phyloP scores from a whole-genome alignment of 2,888 invertebrate genomes.

The Schizaphis graminum region DNA sequence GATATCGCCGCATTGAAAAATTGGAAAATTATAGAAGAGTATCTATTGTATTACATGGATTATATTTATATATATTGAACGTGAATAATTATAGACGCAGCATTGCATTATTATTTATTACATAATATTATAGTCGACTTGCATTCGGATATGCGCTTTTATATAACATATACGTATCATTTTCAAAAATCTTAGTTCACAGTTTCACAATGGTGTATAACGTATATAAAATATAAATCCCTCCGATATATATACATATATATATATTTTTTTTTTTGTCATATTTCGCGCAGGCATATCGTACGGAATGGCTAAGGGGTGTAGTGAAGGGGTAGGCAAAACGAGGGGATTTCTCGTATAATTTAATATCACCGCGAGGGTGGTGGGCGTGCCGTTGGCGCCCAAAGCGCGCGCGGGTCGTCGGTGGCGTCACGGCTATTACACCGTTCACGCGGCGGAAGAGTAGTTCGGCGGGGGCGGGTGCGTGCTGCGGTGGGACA shows the following conservation, averaged over 20 bases:
- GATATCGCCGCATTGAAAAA: background rate
- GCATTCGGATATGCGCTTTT: background rate
- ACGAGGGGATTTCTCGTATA: constrained; percentile 65
- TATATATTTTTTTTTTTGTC: constrained; percentile 3
- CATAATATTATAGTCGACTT: background rate
- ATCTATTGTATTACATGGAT: background rate
- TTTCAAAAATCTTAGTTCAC: constrained; percentile 48
- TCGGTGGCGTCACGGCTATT: constrained; percentile 66
- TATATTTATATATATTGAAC: background rate
- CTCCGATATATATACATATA: constrained; percentile 5
- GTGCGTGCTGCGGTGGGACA: constrained; percentile 30
- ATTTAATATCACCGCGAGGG: constrained; percentile 65
- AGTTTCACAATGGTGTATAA: constrained; percentile 42
- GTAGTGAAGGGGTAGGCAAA: constrained; percentile 36
- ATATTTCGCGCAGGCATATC: constrained; percentile 49
- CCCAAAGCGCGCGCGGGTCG: constrained; percentile 66
- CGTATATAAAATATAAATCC: constrained; percentile 24
- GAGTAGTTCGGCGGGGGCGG: constrained; percentile 30
- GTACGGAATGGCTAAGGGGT: background rate
- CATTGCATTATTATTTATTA: background rate
- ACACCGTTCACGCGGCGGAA: constrained; percentile 58
- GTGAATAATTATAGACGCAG: background rate
- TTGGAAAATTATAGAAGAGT: background rate
- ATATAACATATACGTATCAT: background rate
- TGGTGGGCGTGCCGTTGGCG: constrained; percentile 65